These are phyloP conservation scores for Chromoteleia sp. DNA, from an alignment of 2,888 invertebrate species.

Conservation along the genomic window DNA sequence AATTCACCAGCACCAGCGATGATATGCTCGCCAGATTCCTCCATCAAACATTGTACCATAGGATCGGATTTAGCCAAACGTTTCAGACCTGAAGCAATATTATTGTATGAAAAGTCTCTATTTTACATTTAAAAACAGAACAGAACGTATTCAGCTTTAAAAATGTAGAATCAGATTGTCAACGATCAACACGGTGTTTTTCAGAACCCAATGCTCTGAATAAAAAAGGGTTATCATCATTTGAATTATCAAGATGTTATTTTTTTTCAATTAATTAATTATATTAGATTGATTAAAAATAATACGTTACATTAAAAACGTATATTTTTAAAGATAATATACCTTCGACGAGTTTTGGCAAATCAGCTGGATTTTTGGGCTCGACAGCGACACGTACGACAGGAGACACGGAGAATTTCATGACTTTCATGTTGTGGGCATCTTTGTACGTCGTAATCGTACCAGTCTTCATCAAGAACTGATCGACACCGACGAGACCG, in stretches of 20 bases:
- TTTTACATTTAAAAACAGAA: no score
- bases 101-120: no score
- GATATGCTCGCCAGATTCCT: constrained; percentile 99
- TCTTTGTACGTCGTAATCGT: constrained; percentile 99
- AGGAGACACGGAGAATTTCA: constrained; percentile 99
- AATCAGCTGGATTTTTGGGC: constrained; percentile 99
- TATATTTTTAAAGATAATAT: background rate
- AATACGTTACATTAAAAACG: no score
- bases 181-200: constrained; percentile 79
- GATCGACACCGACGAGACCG: constrained; percentile 99
- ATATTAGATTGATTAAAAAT: no score
- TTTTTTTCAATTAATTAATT: background rate
- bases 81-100: constrained; percentile 89
- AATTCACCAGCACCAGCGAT: constrained; percentile 99
- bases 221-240: constrained; percentile 78
- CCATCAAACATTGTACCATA: constrained; percentile 99
- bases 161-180: constrained; percentile 74
- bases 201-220: constrained; percentile 84
- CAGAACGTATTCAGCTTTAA: no score
- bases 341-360: constrained; percentile 99
- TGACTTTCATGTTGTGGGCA: constrained; percentile 99
- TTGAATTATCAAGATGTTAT: no score
- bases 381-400: constrained; percentile 99
- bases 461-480: constrained; percentile 99
- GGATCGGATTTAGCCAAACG: constrained; percentile 99